Percentiles rank a stretch among this genome's conserved stretches.
phyloP scores from a whole-genome alignment of 2,888 invertebrate genomes.

The Muscina levida region DNA sequence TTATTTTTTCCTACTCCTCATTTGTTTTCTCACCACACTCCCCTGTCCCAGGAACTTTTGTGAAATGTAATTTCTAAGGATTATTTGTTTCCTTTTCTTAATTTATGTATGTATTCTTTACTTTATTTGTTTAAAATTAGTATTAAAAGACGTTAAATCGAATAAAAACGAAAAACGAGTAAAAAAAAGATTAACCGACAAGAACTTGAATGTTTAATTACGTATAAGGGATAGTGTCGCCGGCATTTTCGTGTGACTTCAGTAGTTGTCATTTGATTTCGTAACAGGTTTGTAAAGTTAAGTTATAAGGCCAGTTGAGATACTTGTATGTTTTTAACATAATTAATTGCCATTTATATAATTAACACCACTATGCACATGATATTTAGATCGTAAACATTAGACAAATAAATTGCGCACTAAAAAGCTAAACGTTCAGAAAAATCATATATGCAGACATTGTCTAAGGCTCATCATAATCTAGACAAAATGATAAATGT shows the following conservation, averaged over 20 bases:
- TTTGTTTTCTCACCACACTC: conserved; percentile 22
- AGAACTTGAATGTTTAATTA: too few relatives aligned
- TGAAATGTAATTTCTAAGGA: conserved; percentile 49
- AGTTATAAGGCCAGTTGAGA: too few relatives aligned
- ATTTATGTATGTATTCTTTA: conserved; percentile 50
- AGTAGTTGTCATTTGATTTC: too few relatives aligned
- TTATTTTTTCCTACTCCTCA: conserved; percentile 34
- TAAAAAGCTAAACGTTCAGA: neutral
- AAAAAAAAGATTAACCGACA: too few relatives aligned
- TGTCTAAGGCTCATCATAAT: too few relatives aligned
- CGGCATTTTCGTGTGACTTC: too few relatives aligned
- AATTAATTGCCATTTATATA: conserved; percentile 1
- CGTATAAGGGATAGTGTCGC: too few relatives aligned
- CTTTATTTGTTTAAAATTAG: conserved; percentile 52
- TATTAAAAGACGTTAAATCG: conserved; percentile 53
- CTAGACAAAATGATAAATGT: too few relatives aligned
- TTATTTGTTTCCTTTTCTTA: conserved; percentile 18
- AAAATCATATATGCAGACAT: too few relatives aligned
- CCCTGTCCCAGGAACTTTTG: conserved; percentile 8
- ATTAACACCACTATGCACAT: neutral
- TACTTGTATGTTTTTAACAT: too few relatives aligned
- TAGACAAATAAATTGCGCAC: conserved; percentile 10
- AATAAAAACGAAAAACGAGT: conserved; percentile 30
- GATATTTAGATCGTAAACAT: neutral
- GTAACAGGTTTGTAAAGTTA: too few relatives aligned